A percentile compares a stretch with the other conserved stretches of the same genome.
Evolutionary conservation across 2,113 vertebrate species (phyloP).

Genomic region (Pygoscelis adeliae): DNA sequence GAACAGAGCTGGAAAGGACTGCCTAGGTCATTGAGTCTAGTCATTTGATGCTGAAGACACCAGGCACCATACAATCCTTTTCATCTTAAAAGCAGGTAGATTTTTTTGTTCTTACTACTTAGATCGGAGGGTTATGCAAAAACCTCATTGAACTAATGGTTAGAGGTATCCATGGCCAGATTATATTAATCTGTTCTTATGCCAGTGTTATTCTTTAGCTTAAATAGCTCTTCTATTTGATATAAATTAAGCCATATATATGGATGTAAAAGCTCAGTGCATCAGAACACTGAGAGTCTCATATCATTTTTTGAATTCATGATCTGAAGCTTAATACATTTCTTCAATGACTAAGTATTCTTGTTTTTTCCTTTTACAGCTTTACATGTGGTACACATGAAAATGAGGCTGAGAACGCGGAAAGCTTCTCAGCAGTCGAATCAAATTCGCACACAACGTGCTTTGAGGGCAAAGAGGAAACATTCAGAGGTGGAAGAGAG

Average conservation of each 20-base stretch:
- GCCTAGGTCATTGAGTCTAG: not conserved
- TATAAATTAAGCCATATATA: not conserved
- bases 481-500: constrained; percentile 80
- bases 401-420: constrained; percentile 98
- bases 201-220: not conserved
- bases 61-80: not conserved
- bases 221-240: not conserved
- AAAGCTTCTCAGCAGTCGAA: constrained; percentile 93
- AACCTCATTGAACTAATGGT: not conserved
- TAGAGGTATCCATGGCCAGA: not conserved
- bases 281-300: not conserved
- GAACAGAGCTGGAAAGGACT: not conserved
- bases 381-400: constrained; percentile 88
- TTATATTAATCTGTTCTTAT: not conserved
- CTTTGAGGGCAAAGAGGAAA: constrained; percentile 89
- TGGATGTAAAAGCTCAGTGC: not conserved
- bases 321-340: not conserved
- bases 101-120: fast-evolving
- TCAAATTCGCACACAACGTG: constrained; percentile 80
- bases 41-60: not conserved
- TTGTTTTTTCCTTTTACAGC: constrained; percentile 60
- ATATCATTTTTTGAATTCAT: fast-evolving
- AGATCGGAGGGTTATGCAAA: not conserved
- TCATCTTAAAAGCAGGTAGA: not conserved
- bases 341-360: not conserved